Conservation (phyloP, 2,113 vertebrate genomes). For the Erythrocebus patas region DNA sequence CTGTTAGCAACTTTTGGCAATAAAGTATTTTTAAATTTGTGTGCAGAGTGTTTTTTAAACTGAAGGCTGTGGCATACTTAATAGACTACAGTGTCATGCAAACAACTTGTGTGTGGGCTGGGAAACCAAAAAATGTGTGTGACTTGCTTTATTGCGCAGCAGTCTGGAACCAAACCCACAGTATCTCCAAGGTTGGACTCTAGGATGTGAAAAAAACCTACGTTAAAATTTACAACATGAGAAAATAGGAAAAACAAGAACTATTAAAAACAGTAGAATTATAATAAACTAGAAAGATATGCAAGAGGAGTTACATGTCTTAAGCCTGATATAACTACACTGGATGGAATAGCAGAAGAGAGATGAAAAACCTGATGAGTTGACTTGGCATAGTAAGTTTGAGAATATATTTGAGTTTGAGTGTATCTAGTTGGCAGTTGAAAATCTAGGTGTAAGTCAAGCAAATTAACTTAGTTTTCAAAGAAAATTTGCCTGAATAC, state of each 20-base stretch:
- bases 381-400: background rate
- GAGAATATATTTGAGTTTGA: conserved; percentile 3
- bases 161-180: background rate
- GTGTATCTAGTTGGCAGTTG: background rate
- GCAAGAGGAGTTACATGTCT: background rate
- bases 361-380: conserved; percentile 9
- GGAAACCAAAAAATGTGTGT: background rate
- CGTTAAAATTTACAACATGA: conserved; percentile 11
- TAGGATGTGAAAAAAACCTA: background rate
- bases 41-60: background rate
- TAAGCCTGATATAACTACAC: background rate
- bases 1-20: background rate
- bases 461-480: background rate
- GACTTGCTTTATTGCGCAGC: background rate
- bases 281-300: background rate
- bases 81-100: background rate
- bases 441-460: background rate
- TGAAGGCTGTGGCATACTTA: background rate
- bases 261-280: background rate
- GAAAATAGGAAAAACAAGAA: conserved; percentile 17
- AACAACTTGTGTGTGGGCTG: background rate
- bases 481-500: background rate
- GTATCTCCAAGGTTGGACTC: background rate
- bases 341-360: background rate
- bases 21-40: background rate